These are phyloP conservation scores for Temnothorax curvispinosus DNA, from an alignment of 1,140 invertebrate species.

Conservation along the genomic window DNA sequence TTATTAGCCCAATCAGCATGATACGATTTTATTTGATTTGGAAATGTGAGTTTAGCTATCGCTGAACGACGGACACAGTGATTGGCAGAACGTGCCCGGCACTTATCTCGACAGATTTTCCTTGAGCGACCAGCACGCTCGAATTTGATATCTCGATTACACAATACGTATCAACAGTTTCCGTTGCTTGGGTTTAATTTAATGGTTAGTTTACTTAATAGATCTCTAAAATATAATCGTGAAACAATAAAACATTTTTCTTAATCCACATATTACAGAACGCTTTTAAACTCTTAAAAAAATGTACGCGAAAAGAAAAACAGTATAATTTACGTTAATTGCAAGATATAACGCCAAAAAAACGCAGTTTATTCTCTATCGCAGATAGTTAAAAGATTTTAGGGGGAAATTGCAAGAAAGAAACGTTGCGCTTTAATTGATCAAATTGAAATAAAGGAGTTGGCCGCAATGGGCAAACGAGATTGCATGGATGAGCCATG, in stretches of 20 bases:
- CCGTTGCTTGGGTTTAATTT: constrained; percentile 71
- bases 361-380: constrained; percentile 33
- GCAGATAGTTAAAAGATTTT: constrained; percentile 9
- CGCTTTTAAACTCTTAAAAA: neutral
- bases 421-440: constrained; percentile 60
- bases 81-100: constrained; percentile 70
- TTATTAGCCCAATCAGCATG: constrained; percentile 34
- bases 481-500: neutral
- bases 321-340: neutral
- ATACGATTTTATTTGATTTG: constrained; percentile 43
- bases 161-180: constrained; percentile 46
- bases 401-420: neutral
- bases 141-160: constrained; percentile 65
- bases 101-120: constrained; percentile 69
- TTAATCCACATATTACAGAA: neutral
- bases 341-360: neutral
- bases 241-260: neutral
- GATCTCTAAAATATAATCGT: constrained; percentile 3
- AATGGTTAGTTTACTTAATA: constrained; percentile 52
- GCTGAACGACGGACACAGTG: constrained; percentile 31
- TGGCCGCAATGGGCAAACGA: neutral
- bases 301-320: no score
- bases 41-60: constrained; percentile 43
- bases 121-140: constrained; percentile 27
- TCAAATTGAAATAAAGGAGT: constrained; percentile 65